Conservation (phyloP, 2,888 invertebrate genomes). For the Microchrysa polita region DNA sequence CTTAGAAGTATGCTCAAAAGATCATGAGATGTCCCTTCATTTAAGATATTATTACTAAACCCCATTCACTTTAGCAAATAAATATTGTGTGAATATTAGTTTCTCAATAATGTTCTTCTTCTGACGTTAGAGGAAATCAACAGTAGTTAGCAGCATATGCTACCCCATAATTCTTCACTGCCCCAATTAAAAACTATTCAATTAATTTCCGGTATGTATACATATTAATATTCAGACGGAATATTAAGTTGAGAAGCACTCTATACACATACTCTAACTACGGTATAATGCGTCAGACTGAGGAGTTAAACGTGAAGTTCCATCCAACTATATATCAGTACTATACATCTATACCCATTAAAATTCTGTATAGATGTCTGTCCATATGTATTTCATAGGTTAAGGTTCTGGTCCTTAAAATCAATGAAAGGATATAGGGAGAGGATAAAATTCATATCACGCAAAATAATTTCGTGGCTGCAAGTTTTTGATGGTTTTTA, state of each 20-base stretch:
- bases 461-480: neutral
- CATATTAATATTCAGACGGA: conserved; percentile 32
- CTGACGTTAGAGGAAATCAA: too few species aligned
- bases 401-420: neutral
- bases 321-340: neutral
- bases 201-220: conserved; percentile 27
- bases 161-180: neutral
- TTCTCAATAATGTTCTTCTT: too few species aligned
- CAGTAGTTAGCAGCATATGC: neutral
- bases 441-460: neutral
- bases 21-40: too few species aligned
- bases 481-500: neutral
- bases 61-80: too few species aligned
- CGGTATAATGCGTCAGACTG: neutral
- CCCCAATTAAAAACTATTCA: conserved; percentile 11
- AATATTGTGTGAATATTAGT: too few species aligned
- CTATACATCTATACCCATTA: neutral
- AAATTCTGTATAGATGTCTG: neutral
- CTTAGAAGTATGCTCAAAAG: too few species aligned
- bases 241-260: conserved; percentile 12
- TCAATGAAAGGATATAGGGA: neutral
- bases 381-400: neutral
- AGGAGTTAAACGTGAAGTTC: neutral
- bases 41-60: too few species aligned
- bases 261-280: neutral